A percentile compares a stretch with the other conserved stretches of the same genome.
These are phyloP conservation scores for Muraenolepis orangiensis DNA, from an alignment of 2,797 vertebrate species.

Conservation along the genomic window DNA sequence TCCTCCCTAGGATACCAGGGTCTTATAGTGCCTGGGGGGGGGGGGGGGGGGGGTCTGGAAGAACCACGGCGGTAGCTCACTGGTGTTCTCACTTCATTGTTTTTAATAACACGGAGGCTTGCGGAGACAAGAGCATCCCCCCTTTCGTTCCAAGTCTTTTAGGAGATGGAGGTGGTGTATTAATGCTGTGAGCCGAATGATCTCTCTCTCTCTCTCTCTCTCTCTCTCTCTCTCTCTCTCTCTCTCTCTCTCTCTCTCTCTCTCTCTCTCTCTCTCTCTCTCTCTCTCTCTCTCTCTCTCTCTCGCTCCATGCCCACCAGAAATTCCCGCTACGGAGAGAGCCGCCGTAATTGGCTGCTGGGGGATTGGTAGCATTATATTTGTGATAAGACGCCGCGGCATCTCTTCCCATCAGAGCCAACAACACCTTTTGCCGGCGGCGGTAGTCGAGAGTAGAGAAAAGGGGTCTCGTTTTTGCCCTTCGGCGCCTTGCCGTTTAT, in stretches of 20 bases:
- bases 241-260: no score
- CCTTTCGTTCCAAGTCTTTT: background rate
- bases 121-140: background rate
- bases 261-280: no score
- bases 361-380: background rate
- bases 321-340: background rate
- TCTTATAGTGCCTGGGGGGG: background rate
- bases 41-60: no score
- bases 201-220: background rate
- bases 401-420: background rate
- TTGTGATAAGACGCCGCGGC: background rate
- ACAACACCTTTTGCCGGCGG: background rate
- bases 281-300: no score
- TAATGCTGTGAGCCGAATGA: background rate
- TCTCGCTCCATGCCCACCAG: background rate
- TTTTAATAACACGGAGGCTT: background rate
- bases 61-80: background rate
- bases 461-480: background rate
- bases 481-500: background rate
- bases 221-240: no score
- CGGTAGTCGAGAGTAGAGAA: background rate
- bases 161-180: background rate
- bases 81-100: background rate
- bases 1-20: background rate
- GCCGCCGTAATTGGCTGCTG: background rate